These are phyloP conservation scores for Drosophila multiciliata DNA, from an alignment of 2,888 invertebrate genomes.

Conservation along the genomic window DNA sequence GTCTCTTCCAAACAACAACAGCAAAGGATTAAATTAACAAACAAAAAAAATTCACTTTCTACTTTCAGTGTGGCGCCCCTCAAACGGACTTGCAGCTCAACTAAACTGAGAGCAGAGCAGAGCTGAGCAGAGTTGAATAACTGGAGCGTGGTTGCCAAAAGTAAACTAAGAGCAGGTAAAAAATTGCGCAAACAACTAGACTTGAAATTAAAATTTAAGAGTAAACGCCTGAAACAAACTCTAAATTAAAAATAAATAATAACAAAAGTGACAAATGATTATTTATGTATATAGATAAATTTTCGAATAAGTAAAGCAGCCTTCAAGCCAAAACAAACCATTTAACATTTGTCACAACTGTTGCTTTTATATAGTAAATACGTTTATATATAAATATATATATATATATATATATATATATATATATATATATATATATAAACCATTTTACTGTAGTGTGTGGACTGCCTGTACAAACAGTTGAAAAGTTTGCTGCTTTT, in stretches of 20 bases:
- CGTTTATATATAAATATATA: not conserved
- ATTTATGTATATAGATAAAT: not conserved
- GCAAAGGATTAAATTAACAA: conserved; percentile 63
- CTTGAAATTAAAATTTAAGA: conserved; percentile 56
- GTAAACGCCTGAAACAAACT: conserved; percentile 22
- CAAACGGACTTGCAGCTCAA: not conserved
- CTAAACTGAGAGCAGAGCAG: conserved; percentile 5
- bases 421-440: conserved; percentile 9
- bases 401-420: not conserved
- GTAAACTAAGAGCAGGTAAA: conserved; percentile 71
- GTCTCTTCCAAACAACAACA: conserved; percentile 34
- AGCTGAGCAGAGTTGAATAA: conserved; percentile 32
- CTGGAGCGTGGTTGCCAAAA: conserved; percentile 61
- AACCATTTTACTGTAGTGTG: conserved; percentile 15
- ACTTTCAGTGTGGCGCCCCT: conserved; percentile 48
- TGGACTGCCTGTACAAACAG: conserved; percentile 42
- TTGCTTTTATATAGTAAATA: conserved; percentile 37
- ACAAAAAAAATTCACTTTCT: conserved; percentile 57
- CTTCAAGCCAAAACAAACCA: not conserved
- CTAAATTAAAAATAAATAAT: conserved; percentile 23
- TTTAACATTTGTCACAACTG: conserved; percentile 53
- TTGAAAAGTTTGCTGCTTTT: conserved; percentile 49
- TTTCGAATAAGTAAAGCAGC: not conserved
- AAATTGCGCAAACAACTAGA: conserved; percentile 68
- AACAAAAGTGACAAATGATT: conserved; percentile 1